Conservation (phyloP, 2,888 invertebrate species). For the Ptychoptera contaminata region DNA sequence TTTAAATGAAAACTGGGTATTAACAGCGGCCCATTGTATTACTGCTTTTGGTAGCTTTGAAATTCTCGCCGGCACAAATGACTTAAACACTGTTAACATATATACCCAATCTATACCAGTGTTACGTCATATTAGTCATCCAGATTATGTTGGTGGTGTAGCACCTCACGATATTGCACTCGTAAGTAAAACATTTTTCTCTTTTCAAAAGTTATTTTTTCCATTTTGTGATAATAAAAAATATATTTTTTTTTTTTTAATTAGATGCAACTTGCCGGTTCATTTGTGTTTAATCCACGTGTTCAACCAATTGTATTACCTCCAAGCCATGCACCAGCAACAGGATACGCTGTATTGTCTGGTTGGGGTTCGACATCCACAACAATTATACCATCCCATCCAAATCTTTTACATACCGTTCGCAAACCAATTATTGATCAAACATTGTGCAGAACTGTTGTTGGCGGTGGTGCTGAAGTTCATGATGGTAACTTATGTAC, state of each 20-base stretch:
- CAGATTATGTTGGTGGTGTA: conserved; percentile 2
- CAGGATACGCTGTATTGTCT: conserved; percentile 1
- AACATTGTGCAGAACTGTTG: neutral
- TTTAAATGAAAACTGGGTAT: conserved; percentile 15
- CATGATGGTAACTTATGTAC: conserved; percentile 3
- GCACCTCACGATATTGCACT: conserved; percentile 3
- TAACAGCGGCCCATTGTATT: conserved; percentile 25
- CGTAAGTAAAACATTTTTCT: conserved; percentile 1
- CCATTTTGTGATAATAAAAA: neutral
- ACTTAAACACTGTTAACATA: neutral
- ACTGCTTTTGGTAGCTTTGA: neutral
- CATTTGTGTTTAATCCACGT: conserved; percentile 16
- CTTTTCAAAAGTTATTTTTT: neutral
- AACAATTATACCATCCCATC: conserved; percentile 1
- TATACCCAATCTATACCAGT: neutral
- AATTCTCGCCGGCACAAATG: neutral
- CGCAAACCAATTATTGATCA: conserved; percentile 6
- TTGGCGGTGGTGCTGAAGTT: neutral
- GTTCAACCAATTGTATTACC: conserved; percentile 17
- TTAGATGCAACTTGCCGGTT: conserved; percentile 21
- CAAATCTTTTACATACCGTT: conserved; percentile 17
- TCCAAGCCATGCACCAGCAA: neutral
- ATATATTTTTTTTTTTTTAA: neutral
- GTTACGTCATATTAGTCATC: neutral
- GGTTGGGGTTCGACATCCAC: conserved; percentile 8